phyloP scores from a whole-genome alignment of 2,113 vertebrate genomes.

The Haliaeetus leucogaster region DNA sequence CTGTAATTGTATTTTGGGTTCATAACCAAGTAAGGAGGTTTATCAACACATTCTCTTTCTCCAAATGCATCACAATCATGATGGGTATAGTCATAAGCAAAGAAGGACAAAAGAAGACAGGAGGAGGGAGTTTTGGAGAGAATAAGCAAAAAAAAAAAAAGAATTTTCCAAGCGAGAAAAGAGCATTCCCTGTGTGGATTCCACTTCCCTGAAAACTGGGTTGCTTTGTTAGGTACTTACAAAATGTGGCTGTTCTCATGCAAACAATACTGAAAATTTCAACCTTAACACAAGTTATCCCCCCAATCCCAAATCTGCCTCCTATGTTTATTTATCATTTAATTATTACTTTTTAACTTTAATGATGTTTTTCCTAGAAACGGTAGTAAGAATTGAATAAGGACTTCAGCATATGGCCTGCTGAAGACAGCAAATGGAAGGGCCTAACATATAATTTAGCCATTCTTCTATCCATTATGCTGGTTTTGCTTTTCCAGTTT shows the following conservation, averaged over 20 bases:
- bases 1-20: neutral
- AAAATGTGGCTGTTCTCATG: neutral
- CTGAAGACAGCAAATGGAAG: neutral
- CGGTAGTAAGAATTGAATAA: neutral
- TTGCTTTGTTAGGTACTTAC: neutral
- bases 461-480: neutral
- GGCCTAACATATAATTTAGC: neutral
- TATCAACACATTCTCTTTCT: neutral
- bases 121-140: neutral
- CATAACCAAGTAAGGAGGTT: neutral
- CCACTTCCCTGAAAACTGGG: neutral
- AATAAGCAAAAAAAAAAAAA: neutral
- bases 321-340: neutral
- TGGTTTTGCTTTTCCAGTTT: neutral
- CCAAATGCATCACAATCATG: neutral
- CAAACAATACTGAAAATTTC: neutral
- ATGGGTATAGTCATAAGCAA: neutral
- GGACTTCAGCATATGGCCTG: neutral
- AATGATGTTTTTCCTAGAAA: neutral
- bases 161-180: neutral
- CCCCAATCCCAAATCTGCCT: neutral
- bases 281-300: neutral
- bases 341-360: neutral
- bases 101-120: neutral
- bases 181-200: neutral